Conservation (phyloP, 1,140 invertebrate genomes). For the Drosophila murphyi region DNA sequence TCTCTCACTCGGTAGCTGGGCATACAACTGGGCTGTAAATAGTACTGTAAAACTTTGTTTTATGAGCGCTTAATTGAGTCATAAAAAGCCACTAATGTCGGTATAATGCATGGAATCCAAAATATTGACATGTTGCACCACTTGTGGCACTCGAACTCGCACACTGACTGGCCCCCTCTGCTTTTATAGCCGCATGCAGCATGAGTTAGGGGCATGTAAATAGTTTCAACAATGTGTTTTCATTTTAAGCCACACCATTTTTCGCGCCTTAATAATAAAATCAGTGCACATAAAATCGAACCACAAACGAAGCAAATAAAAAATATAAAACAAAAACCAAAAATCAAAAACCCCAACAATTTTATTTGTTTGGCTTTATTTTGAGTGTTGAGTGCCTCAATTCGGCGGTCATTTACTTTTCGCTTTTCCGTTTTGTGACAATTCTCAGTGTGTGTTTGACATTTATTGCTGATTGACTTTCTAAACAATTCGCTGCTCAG, state of each 20-base stretch:
- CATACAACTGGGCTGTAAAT: slow-evolving; percentile 38
- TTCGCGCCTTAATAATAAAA: slow-evolving; percentile 23
- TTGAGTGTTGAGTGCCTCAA: slow-evolving; percentile 9
- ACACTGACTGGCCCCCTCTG: background rate
- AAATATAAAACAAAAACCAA: slow-evolving; percentile 16
- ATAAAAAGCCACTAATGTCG: slow-evolving; percentile 69
- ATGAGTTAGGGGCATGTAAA: slow-evolving; percentile 8
- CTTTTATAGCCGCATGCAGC: slow-evolving; percentile 21
- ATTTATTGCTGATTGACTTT: slow-evolving; percentile 68
- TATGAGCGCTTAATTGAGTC: slow-evolving; percentile 71
- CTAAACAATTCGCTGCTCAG: slow-evolving; percentile 54
- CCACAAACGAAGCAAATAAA: slow-evolving; percentile 8
- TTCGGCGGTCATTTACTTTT: slow-evolving; percentile 74
- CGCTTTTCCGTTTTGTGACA: slow-evolving; percentile 53
- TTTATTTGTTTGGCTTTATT: slow-evolving; percentile 27
- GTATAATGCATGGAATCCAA: slow-evolving; percentile 41
- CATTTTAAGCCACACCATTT: slow-evolving; percentile 6
- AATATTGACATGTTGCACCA: slow-evolving; percentile 47
- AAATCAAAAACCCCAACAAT: slow-evolving; percentile 1
- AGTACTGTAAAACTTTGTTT: slow-evolving; percentile 49
- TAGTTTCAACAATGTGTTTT: slow-evolving; percentile 6
- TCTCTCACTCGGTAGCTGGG: slow-evolving; percentile 14
- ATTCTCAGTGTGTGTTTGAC: slow-evolving; percentile 40
- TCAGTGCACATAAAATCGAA: slow-evolving; percentile 28
- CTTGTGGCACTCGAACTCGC: slow-evolving; percentile 12